A percentile compares a stretch with the other conserved stretches of the same genome.
These are phyloP conservation scores for Campylomormyrus numenius DNA, from an alignment of 2,113 vertebrate genomes.

Conservation along the genomic window DNA sequence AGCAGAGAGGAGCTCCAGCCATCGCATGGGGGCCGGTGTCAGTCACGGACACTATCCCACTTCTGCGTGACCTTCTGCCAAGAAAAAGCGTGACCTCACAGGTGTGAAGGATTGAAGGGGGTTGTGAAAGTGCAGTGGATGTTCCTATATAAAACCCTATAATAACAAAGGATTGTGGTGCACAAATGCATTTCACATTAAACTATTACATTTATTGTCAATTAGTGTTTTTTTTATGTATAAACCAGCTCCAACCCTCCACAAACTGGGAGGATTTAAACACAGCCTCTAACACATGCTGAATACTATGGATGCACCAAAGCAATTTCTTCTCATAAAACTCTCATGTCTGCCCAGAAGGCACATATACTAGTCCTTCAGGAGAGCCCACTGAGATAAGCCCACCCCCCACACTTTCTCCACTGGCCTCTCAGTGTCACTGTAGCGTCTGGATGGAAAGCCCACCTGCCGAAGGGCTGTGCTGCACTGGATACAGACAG, in stretches of 20 bases:
- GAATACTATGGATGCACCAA: too few species aligned
- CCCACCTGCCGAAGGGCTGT: too few species aligned
- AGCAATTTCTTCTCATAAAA: too few species aligned
- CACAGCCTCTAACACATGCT: too few species aligned
- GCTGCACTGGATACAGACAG: background rate
- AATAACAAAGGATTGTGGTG: background rate
- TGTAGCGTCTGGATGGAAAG: too few species aligned
- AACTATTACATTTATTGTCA: too few species aligned
- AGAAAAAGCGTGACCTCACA: background rate
- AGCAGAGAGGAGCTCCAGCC: background rate
- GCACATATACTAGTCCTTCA: too few species aligned
- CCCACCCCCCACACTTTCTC: too few species aligned
- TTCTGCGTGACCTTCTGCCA: background rate
- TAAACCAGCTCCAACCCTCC: background rate
- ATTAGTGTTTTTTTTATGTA: too few species aligned
- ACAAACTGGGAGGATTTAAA: background rate
- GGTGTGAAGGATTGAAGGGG: background rate
- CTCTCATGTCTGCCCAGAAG: too few species aligned
- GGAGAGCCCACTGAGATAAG: too few species aligned
- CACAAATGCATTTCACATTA: background rate
- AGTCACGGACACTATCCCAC: background rate
- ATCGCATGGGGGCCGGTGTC: background rate
- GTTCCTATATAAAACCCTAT: background rate
- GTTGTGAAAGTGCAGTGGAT: background rate
- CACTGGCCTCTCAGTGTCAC: too few species aligned